phyloP scores from a whole-genome alignment of 92 coral and sea anemone genomes.

The Phenganax stokvisi region DNA sequence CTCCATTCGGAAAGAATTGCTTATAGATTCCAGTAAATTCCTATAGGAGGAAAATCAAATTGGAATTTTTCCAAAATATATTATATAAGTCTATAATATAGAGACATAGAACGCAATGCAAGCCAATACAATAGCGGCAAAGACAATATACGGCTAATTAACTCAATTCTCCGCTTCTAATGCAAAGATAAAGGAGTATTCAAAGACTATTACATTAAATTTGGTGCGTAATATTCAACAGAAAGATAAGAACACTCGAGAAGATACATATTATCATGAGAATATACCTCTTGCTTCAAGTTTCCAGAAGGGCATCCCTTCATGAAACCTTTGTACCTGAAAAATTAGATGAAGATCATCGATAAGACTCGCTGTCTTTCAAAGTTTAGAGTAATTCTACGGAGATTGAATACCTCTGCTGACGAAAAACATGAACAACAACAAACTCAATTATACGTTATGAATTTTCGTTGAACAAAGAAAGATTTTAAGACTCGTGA shows the following conservation, averaged over 20 bases:
- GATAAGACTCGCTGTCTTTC: neutral
- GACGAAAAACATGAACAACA: too few relatives aligned
- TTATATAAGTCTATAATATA: neutral
- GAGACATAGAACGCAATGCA: too few relatives aligned
- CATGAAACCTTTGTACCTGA: slow-evolving; percentile 90
- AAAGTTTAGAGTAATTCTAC: neutral
- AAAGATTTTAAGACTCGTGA: too few relatives aligned
- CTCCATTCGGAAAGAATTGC: slow-evolving; percentile 94
- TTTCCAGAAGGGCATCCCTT: slow-evolving; percentile 93
- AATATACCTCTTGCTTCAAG: slow-evolving; percentile 72
- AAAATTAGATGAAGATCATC: neutral
- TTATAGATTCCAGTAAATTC: slow-evolving; percentile 94
- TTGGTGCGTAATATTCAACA: too few relatives aligned
- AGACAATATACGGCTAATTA: neutral
- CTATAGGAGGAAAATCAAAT: slow-evolving; percentile 43
- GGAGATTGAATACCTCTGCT: too few relatives aligned
- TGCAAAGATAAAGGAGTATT: too few relatives aligned
- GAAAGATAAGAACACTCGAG: too few relatives aligned
- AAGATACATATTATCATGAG: neutral
- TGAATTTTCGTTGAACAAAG: too few relatives aligned
- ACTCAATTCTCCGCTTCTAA: too few relatives aligned
- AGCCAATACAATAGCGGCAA: neutral
- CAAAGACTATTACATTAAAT: too few relatives aligned
- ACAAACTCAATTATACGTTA: too few relatives aligned
- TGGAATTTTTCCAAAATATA: neutral